Base-by-base conservation (phyloP, 2,113 vertebrate genomes). In the Cygnus atratus region DNA sequence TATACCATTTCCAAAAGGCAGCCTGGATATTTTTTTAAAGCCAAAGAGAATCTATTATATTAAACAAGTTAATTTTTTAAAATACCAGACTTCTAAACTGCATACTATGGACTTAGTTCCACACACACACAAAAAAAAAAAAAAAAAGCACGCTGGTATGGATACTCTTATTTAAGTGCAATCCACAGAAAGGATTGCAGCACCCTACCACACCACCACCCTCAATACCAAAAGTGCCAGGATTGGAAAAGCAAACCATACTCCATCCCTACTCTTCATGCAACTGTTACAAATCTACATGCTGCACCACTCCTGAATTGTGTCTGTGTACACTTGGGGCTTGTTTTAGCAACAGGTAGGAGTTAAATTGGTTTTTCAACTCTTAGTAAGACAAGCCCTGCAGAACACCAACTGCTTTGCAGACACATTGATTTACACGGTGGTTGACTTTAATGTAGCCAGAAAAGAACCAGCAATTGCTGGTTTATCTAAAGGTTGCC, bases 261-360 rank as follows among this genome's bases (percentile, higher is more conserved):
- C 22, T 87, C 61, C 48, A 44, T 26, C 54, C 48, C 44, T 41
- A 9, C 16, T 84, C 48, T 57, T 13, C 71, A 61, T 33, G 15
- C 4, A 29, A 59, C 57, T 78, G 46, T 79, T 84, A 39, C 67
- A 84, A 84, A 39, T 19, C 21, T 83, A 50, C 1, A 2, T 33
- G 26, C 79, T 88, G 62, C 29, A 65, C 61, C 28, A 20, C 39
- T 62, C 39, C 72, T 86, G 50, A 71, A 57, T n/a, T 67, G 33
- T 63, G 43, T 26, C 46, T 93, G 86, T 94, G 31, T 77, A 43
- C 41, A 75, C 67, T 11, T 1, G 2, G 39, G 20, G 10, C 25
- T 89, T 77, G 31, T 65, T 90, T 87, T 81, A 88, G 73, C 88
- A 87, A 88, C 67, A 95, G 68, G 94, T 87, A 74, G 54, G 67